phyloP scores from a whole-genome alignment of 2,113 vertebrate species.

The Rynchops niger region DNA sequence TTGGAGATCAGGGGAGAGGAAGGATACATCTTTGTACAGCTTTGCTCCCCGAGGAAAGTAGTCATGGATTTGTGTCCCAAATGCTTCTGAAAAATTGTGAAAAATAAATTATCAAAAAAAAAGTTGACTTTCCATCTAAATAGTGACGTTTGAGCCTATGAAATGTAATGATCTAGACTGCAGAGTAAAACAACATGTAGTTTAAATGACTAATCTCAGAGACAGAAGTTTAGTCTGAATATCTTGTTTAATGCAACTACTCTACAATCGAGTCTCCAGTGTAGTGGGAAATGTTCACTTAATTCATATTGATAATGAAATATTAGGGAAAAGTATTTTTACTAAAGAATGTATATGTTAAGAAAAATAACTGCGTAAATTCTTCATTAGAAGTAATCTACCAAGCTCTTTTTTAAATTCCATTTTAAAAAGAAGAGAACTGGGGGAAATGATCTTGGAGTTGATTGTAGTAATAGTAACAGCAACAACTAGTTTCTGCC shows the following conservation, averaged over 20 bases:
- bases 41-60: background rate
- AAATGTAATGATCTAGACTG: background rate
- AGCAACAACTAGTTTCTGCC: background rate
- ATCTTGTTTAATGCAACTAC: background rate
- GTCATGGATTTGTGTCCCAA: background rate
- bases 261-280: background rate
- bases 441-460: background rate
- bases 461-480: background rate
- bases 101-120: background rate
- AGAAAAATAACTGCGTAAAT: background rate
- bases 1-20: background rate
- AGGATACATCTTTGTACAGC: background rate
- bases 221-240: background rate
- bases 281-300: background rate
- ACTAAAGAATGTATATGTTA: background rate
- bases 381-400: background rate
- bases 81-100: background rate
- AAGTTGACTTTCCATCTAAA: background rate
- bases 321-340: background rate
- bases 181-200: background rate
- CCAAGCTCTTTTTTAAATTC: background rate
- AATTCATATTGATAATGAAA: background rate
- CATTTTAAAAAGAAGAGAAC: background rate
- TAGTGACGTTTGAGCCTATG: background rate
- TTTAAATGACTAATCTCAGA: background rate